Percentiles rank a stretch among this genome's conserved stretches.
Conservation (phyloP, 2,113 vertebrate species). For the Carlito syrichta region DNA sequence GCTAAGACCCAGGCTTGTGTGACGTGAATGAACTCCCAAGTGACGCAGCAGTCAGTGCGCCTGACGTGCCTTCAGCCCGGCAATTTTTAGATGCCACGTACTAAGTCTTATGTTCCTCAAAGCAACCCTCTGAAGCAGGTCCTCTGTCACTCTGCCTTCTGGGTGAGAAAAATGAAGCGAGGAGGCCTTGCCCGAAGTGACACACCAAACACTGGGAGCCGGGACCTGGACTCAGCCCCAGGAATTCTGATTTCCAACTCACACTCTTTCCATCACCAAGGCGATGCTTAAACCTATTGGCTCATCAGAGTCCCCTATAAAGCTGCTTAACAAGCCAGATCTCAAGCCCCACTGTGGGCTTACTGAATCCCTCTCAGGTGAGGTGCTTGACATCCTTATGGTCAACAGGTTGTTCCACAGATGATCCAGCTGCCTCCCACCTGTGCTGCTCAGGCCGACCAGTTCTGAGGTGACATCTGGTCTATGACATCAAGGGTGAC, state of each 20-base stretch:
- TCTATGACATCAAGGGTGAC: background rate
- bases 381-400: background rate
- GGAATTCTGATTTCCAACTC: background rate
- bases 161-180: background rate
- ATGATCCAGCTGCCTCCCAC: background rate
- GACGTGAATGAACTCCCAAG: background rate
- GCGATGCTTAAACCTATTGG: background rate
- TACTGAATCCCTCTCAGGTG: background rate
- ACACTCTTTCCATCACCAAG: background rate
- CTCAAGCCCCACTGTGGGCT: background rate
- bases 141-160: background rate
- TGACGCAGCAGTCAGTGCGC: background rate
- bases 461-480: background rate
- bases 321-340: background rate
- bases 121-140: background rate
- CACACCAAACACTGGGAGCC: background rate
- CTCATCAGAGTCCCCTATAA: background rate
- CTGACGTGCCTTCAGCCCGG: background rate
- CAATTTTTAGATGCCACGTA: background rate
- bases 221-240: too few species aligned
- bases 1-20: background rate
- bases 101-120: background rate
- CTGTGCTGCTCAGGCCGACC: background rate
- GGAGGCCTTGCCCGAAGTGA: background rate
- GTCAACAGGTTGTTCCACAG: background rate